These are phyloP conservation scores for Paratilapia polleni DNA, from an alignment of 2,113 vertebrate genomes.

Conservation along the genomic window DNA sequence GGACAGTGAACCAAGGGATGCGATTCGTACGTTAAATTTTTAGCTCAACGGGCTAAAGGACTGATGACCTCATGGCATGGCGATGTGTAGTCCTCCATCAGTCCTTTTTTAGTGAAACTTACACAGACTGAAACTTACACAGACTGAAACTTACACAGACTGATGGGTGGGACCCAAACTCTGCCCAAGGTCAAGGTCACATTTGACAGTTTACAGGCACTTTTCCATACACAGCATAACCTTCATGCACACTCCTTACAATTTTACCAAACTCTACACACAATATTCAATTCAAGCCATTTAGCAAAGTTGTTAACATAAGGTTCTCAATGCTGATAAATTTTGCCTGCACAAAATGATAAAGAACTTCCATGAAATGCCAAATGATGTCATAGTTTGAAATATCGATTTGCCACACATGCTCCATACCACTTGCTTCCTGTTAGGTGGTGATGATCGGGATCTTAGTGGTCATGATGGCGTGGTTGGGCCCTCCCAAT, in stretches of 20 bases:
- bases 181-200: neutral
- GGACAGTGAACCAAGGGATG: neutral
- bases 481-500: too few species aligned
- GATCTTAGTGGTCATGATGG: too few species aligned
- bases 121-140: neutral
- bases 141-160: neutral
- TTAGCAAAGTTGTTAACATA: neutral
- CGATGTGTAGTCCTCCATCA: neutral
- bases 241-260: neutral
- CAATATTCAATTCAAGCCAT: neutral
- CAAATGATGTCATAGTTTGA: neutral
- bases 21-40: neutral
- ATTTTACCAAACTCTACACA: too few species aligned
- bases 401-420: neutral
- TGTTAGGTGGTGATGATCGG: too few species aligned
- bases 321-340: neutral
- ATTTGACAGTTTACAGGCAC: neutral
- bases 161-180: neutral
- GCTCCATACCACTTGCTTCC: too few species aligned
- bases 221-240: neutral
- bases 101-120: neutral
- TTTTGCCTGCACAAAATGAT: neutral
- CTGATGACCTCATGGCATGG: neutral
- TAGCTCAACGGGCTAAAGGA: neutral
- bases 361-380: neutral